These are phyloP conservation scores for Clinocottus analis DNA, from an alignment of 2,113 vertebrate genomes.

Conservation along the genomic window DNA sequence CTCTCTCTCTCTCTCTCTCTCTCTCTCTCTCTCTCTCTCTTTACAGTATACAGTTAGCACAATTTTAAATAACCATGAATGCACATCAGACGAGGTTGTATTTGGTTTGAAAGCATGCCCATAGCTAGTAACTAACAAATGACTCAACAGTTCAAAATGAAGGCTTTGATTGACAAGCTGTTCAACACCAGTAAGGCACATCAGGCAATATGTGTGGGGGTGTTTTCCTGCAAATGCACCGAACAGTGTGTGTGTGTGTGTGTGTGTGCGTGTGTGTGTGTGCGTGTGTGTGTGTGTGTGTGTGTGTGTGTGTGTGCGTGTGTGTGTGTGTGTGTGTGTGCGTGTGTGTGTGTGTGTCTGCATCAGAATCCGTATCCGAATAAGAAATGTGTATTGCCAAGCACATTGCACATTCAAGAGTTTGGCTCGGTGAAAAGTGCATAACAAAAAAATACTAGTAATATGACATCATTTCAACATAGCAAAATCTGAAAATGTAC, in stretches of 20 bases:
- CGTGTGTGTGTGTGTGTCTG: not conserved
- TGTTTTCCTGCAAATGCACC: too few species aligned
- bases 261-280: not conserved
- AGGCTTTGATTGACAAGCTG: not conserved
- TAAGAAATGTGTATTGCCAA: too few species aligned
- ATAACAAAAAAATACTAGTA: too few species aligned
- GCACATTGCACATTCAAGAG: too few species aligned
- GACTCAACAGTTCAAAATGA: not conserved
- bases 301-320: not conserved
- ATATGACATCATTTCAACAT: too few species aligned
- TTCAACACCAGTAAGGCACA: not conserved
- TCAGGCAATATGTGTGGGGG: not conserved
- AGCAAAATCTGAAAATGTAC: too few species aligned
- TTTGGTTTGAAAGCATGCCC: not conserved
- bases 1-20: not conserved
- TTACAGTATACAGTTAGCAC: too few species aligned
- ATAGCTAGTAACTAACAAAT: not conserved
- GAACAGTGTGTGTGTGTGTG: not conserved
- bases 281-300: not conserved
- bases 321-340: not conserved
- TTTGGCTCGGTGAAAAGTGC: too few species aligned
- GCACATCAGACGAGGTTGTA: not conserved
- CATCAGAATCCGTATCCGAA: too few species aligned
- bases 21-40: not conserved
- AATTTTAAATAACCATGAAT: not conserved